phyloP scores from a whole-genome alignment of 2,113 vertebrate species.

The Chiloscyllium plagiosum region DNA sequence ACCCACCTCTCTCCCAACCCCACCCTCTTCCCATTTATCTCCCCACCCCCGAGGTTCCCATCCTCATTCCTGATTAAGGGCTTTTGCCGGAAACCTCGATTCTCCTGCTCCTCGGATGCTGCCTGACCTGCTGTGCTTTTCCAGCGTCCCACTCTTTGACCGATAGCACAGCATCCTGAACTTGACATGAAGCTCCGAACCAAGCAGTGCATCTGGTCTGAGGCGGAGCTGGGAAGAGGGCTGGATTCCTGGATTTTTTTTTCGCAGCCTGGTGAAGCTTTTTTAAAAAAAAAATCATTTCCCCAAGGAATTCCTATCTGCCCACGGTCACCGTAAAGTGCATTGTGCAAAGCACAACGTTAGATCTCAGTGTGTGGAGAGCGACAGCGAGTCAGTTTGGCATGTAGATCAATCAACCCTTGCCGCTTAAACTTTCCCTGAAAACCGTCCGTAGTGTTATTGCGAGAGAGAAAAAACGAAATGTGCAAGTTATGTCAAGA shows the following conservation, averaged over 20 bases:
- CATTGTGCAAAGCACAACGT: not conserved
- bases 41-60: too few relatives aligned
- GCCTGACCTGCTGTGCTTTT: too few relatives aligned
- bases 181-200: not conserved
- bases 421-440: not conserved
- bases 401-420: too few relatives aligned
- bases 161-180: not conserved
- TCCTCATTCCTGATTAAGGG: too few relatives aligned
- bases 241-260: not conserved
- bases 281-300: not conserved
- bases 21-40: too few relatives aligned
- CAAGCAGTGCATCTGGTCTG: not conserved
- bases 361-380: too few relatives aligned
- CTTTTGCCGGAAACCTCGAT: too few relatives aligned
- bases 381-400: too few relatives aligned
- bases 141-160: too few relatives aligned
- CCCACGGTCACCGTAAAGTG: not conserved
- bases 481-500: not conserved
- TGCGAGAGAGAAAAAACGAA: not conserved
- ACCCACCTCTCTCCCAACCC: too few relatives aligned
- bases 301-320: not conserved
- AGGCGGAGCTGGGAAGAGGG: not conserved
- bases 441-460: not conserved
- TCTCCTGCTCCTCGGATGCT: too few relatives aligned
- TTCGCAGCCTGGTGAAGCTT: not conserved